Evolutionary conservation across 2,888 invertebrate species (phyloP).

Genomic region (Sarcophaga caerulescens): DNA sequence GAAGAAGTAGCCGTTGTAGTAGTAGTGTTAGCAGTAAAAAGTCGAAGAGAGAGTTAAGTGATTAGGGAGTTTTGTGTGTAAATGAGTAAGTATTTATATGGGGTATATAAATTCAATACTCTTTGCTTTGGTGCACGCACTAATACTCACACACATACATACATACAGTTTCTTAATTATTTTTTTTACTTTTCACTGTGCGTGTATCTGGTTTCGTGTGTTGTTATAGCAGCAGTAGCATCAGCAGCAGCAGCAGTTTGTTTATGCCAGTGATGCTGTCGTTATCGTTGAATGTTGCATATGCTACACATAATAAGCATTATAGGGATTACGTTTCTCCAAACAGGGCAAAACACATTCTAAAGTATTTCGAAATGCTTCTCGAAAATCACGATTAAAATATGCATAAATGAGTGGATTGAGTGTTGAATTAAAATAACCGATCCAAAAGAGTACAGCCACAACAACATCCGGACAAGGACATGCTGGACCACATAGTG

Average conservation of each 20-base stretch:
- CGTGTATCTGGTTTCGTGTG: neutral
- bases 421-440: slow-evolving; percentile 97
- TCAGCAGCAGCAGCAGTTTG: neutral
- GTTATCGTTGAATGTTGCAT: slow-evolving; percentile 53
- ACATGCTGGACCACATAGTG: slow-evolving; percentile 92
- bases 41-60: neutral
- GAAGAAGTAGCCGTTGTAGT: no score
- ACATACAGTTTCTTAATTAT: no score
- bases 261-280: slow-evolving; percentile 16
- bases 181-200: neutral
- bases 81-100: neutral
- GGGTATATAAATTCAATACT: slow-evolving; percentile 14
- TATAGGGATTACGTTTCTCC: slow-evolving; percentile 81
- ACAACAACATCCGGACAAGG: slow-evolving; percentile 93
- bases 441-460: slow-evolving; percentile 97
- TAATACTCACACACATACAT: slow-evolving; percentile 4
- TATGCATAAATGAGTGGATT: slow-evolving; percentile 98
- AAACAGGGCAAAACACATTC: slow-evolving; percentile 92
- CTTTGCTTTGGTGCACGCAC: neutral
- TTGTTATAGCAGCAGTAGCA: no score
- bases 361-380: slow-evolving; percentile 96
- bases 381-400: slow-evolving; percentile 97
- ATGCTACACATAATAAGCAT: slow-evolving; percentile 81
- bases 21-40: no score
- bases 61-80: neutral